Conservation (phyloP, 1,140 invertebrate species). For the Drosophila novamexicana region DNA sequence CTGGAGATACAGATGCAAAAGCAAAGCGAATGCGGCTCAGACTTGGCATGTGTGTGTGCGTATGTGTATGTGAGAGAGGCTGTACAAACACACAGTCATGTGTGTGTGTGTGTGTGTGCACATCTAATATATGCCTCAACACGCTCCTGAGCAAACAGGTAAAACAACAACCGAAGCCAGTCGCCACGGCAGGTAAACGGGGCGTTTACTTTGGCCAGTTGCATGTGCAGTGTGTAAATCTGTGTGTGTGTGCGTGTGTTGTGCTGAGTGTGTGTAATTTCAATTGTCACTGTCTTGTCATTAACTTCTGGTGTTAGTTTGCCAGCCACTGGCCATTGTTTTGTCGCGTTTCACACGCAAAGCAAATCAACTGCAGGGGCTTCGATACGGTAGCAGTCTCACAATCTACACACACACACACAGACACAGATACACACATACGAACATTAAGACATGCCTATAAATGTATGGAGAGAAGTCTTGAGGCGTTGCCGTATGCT, state of each 20-base stretch:
- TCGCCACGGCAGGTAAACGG: slow-evolving; percentile 49
- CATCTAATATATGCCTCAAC: slow-evolving; percentile 76
- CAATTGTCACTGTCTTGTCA: slow-evolving; percentile 83
- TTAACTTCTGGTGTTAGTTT: slow-evolving; percentile 80
- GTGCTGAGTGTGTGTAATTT: slow-evolving; percentile 60
- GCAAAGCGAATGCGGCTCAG: slow-evolving; percentile 10
- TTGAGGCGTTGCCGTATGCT: slow-evolving; percentile 16
- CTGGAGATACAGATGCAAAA: slow-evolving; percentile 21
- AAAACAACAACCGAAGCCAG: slow-evolving; percentile 44
- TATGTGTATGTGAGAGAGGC: slow-evolving; percentile 27
- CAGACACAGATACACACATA: slow-evolving; percentile 3
- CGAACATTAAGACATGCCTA: neutral
- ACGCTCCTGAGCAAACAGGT: slow-evolving; percentile 76
- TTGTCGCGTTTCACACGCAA: slow-evolving; percentile 79
- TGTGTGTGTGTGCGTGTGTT: slow-evolving; percentile 21
- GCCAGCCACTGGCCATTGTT: slow-evolving; percentile 61
- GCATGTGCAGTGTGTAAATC: slow-evolving; percentile 44
- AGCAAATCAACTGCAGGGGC: slow-evolving; percentile 40
- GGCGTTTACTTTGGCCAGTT: slow-evolving; percentile 67
- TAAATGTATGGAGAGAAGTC: neutral
- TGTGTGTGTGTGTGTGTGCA: neutral
- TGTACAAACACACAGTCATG: slow-evolving; percentile 32
- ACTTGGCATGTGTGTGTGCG: neutral
- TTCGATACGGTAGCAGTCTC: slow-evolving; percentile 24
- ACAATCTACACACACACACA: neutral